These are phyloP conservation scores for Silurus aristotelis DNA, from an alignment of 2,797 vertebrate genomes.

Conservation along the genomic window DNA sequence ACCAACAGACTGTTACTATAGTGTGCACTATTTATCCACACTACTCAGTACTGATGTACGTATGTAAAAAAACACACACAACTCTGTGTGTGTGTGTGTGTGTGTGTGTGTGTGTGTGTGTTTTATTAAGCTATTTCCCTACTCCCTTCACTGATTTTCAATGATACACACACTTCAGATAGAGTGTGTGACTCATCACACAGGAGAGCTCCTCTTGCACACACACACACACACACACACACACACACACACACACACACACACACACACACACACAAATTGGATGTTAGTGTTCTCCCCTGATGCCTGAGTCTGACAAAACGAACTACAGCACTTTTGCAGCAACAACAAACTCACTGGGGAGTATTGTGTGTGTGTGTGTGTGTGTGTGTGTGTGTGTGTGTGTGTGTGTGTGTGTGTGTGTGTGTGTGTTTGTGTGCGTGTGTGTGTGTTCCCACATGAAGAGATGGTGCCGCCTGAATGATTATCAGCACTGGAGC, in stretches of 20 bases:
- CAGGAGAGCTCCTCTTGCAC: neutral
- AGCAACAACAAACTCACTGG: neutral
- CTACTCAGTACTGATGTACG: neutral
- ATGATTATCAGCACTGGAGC: conserved; percentile 30
- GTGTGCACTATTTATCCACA: neutral
- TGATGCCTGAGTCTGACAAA: conserved; percentile 16
- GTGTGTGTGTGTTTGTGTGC: conserved; percentile 15
- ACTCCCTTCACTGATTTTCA: neutral
- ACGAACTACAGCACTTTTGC: conserved; percentile 21
- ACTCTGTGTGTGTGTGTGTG: neutral
- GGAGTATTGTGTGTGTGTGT: conserved; percentile 13
- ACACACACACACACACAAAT: conserved; percentile 9
- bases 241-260: conserved; percentile 7
- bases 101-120: neutral
- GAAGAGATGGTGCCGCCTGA: conserved; percentile 23
- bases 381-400: conserved; percentile 7
- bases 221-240: neutral
- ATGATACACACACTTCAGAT: conserved; percentile 4
- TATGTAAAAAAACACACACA: neutral
- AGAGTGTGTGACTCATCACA: conserved; percentile 5
- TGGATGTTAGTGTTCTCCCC: conserved; percentile 4
- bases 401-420: conserved; percentile 15
- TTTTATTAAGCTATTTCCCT: neutral
- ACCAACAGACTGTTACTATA: neutral
- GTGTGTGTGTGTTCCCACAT: conserved; percentile 21